Conservation (phyloP, 2,797 vertebrate species). For the Diplodus puntazzo region DNA sequence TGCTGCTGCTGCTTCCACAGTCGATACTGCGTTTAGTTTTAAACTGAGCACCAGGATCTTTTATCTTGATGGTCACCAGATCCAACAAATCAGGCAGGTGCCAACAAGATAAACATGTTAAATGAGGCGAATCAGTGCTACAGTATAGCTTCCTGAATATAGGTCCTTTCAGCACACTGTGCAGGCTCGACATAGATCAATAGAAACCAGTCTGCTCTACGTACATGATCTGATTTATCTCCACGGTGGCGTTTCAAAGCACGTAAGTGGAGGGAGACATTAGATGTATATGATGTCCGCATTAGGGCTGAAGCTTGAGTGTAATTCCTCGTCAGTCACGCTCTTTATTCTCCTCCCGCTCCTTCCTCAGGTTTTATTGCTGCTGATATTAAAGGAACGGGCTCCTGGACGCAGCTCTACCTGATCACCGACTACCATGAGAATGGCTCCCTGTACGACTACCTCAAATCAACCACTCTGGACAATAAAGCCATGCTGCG, state of each 20-base stretch:
- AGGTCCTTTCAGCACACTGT: background rate
- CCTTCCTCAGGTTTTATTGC: slow-evolving; percentile 92
- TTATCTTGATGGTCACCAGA: background rate
- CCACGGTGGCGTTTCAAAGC: background rate
- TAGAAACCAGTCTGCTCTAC: background rate
- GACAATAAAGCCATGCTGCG: slow-evolving; percentile 93
- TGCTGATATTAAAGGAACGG: slow-evolving; percentile 98
- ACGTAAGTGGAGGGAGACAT: background rate
- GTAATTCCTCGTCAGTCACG: background rate
- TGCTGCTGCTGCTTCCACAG: slow-evolving; percentile 2
- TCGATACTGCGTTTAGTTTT: background rate
- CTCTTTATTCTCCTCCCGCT: background rate
- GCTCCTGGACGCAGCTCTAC: slow-evolving; percentile 97
- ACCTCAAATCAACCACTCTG: slow-evolving; percentile 94
- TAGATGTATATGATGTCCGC: background rate
- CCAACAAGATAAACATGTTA: background rate
- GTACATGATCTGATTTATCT: background rate
- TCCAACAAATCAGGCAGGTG: background rate
- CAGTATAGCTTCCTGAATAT: background rate
- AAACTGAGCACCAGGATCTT: background rate
- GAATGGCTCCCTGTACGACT: slow-evolving; percentile 96
- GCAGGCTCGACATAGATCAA: background rate
- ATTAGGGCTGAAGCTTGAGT: background rate
- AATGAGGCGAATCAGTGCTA: background rate
- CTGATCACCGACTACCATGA: slow-evolving; percentile 98